Conservation (phyloP, 2,113 vertebrate species). For the Sprattus sprattus region DNA sequence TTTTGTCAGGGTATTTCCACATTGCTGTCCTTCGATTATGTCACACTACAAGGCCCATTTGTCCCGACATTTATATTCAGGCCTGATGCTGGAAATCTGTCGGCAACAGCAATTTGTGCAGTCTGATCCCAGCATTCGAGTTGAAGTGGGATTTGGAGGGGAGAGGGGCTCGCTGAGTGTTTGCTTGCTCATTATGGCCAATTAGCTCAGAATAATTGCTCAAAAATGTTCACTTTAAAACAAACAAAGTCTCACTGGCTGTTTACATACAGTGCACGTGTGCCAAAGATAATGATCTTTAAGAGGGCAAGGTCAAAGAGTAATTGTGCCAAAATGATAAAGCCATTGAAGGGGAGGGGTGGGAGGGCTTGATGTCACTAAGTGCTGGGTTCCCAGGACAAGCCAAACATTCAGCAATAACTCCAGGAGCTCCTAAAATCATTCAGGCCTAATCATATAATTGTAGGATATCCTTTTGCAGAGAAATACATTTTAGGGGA, state of each 20-base stretch:
- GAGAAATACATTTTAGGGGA: slow-evolving; percentile 23
- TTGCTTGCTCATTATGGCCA: not conserved
- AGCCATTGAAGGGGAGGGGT: slow-evolving; percentile 21
- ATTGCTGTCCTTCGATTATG: too few species aligned
- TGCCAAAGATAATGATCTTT: slow-evolving; percentile 27
- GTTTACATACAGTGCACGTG: not conserved
- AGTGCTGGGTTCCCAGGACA: slow-evolving; percentile 2
- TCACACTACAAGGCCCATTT: too few species aligned
- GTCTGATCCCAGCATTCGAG: too few species aligned
- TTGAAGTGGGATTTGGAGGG: not conserved
- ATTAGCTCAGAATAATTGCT: slow-evolving; percentile 12
- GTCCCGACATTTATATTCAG: too few species aligned
- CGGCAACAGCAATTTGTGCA: too few species aligned
- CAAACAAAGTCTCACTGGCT: not conserved
- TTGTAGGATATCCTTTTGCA: slow-evolving; percentile 43
- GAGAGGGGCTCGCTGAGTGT: not conserved
- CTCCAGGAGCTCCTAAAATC: slow-evolving; percentile 39
- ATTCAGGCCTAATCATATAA: slow-evolving; percentile 47
- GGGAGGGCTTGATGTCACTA: slow-evolving; percentile 26
- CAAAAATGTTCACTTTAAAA: not conserved
- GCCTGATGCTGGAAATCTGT: too few species aligned
- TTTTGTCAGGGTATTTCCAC: too few species aligned
- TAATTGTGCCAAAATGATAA: slow-evolving; percentile 41
- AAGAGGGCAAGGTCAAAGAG: slow-evolving; percentile 11
- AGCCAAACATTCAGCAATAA: slow-evolving; percentile 28